A percentile compares a stretch with the other conserved stretches of the same genome.
These are phyloP conservation scores for Sphecodes monilicornis DNA, from an alignment of 2,888 invertebrate genomes.

Conservation along the genomic window DNA sequence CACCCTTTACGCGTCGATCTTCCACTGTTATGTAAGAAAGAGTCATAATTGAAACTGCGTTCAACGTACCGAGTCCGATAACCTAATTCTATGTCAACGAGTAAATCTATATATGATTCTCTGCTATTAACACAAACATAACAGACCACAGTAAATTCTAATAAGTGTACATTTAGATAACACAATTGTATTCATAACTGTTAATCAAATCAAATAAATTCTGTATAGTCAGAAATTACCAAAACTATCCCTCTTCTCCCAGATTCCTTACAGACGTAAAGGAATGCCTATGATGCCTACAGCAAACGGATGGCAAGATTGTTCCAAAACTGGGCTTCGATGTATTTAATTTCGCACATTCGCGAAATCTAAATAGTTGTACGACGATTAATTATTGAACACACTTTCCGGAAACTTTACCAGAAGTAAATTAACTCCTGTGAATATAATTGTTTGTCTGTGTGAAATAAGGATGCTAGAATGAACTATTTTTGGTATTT, in stretches of 20 bases:
- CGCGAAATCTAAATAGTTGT: too few species aligned
- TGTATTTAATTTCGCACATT: neutral
- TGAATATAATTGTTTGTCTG: neutral
- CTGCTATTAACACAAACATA: neutral
- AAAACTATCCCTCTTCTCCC: constrained; percentile 19
- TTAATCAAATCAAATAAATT: neutral
- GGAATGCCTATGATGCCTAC: constrained; percentile 8
- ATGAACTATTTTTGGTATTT: neutral
- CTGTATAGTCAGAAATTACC: constrained; percentile 40
- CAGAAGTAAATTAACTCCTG: constrained; percentile 6
- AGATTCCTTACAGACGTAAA: constrained; percentile 2
- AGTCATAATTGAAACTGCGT: constrained; percentile 20
- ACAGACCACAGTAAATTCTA: neutral
- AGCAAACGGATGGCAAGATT: neutral
- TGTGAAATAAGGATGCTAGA: neutral
- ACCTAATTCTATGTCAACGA: constrained; percentile 34
- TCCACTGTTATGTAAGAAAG: constrained; percentile 66
- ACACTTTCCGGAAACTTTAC: neutral
- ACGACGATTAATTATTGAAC: constrained; percentile 27
- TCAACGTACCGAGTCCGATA: constrained; percentile 18
- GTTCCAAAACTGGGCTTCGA: constrained; percentile 23
- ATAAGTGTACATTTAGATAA: neutral
- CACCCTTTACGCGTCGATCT: constrained; percentile 25
- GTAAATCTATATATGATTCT: neutral
- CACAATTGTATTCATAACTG: neutral